Percentiles rank a stretch among this genome's conserved stretches.
Evolutionary conservation across 2,113 vertebrate species (phyloP).

Genomic region (Poeciliopsis turrubarensis): DNA sequence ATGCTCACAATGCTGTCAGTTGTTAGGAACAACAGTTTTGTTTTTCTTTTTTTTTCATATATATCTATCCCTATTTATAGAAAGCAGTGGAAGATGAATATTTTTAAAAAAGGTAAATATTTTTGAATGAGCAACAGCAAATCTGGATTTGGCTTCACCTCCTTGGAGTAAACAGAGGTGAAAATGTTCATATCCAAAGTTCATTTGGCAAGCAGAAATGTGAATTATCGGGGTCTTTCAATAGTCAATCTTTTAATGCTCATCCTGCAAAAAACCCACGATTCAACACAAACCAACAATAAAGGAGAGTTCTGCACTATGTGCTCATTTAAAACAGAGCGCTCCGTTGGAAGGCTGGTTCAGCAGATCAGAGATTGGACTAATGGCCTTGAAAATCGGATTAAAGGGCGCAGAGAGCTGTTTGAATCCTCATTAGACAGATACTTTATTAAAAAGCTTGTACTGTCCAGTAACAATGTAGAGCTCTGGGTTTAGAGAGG

Average conservation of each 20-base stretch:
- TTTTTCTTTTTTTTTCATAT: background rate
- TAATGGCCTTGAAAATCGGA: conserved; percentile 35
- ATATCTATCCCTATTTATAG: background rate
- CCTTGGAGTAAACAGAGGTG: background rate
- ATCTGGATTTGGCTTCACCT: background rate
- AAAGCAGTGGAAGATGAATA: background rate
- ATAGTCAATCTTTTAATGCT: background rate
- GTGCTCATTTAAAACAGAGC: conserved; percentile 9
- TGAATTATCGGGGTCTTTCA: conserved; percentile 6
- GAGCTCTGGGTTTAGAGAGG: conserved; percentile 24
- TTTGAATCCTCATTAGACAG: conserved; percentile 38
- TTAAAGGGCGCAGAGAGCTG: conserved; percentile 23
- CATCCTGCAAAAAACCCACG: background rate
- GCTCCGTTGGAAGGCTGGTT: background rate
- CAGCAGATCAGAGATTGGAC: conserved; percentile 23
- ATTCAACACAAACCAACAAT: conserved; percentile 20
- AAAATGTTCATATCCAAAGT: background rate
- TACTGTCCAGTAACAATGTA: conserved; percentile 25
- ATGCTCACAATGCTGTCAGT: background rate
- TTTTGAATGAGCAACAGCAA: background rate
- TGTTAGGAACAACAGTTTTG: background rate
- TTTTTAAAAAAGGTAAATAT: background rate
- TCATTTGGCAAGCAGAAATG: background rate
- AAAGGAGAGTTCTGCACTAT: background rate
- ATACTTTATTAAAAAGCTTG: conserved; percentile 18